A percentile compares a stretch with the other conserved stretches of the same genome.
phyloP scores from a whole-genome alignment of 1,140 invertebrate species.

The Cardiocondyla obscurior region DNA sequence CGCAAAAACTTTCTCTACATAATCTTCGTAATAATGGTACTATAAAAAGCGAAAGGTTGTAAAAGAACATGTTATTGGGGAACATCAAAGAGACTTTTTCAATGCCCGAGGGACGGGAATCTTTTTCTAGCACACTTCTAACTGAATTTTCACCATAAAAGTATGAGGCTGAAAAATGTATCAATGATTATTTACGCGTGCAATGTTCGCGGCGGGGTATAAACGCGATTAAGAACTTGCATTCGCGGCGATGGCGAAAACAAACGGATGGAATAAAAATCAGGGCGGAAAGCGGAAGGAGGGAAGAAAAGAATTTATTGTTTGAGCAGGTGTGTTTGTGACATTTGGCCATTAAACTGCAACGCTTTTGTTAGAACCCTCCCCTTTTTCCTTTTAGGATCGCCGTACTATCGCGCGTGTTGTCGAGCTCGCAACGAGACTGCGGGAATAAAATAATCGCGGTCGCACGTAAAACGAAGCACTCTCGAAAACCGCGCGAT shows the following conservation, averaged over 20 bases:
- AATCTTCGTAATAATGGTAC: not conserved
- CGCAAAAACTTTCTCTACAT: not conserved
- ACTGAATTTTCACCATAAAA: not conserved
- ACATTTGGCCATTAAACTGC: not conserved
- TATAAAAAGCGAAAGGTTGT: not conserved
- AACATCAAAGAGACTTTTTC: not conserved
- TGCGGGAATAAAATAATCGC: slow-evolving; percentile 14
- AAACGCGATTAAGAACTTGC: not conserved
- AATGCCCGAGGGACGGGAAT: not conserved
- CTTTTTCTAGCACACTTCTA: not conserved
- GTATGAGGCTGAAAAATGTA: not conserved
- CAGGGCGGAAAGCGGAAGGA: not conserved
- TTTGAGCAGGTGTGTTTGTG: not conserved
- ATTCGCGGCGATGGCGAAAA: not conserved
- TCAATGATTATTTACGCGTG: not conserved
- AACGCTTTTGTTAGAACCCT: slow-evolving; percentile 24
- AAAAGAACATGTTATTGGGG: not conserved
- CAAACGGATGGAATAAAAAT: not conserved
- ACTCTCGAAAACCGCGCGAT: not conserved
- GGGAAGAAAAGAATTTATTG: not conserved
- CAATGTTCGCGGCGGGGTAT: not conserved
- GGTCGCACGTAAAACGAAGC: not conserved
- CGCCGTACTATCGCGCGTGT: not conserved
- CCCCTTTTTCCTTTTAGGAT: not conserved
- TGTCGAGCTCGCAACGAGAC: not conserved